These are phyloP conservation scores for Oxycera nigricornis DNA, from an alignment of 2,888 invertebrate genomes.

Conservation along the genomic window DNA sequence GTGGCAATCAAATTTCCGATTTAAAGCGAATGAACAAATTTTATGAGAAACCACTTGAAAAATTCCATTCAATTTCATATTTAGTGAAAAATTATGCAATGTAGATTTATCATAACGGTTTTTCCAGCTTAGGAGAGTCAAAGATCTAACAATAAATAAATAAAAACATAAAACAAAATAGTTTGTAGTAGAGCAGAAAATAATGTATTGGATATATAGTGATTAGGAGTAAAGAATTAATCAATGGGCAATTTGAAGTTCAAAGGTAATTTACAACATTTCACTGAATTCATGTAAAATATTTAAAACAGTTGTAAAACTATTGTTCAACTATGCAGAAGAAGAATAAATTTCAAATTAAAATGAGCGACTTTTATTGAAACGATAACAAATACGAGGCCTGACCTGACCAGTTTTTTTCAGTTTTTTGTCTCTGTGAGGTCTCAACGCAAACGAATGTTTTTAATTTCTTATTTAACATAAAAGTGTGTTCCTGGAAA, in stretches of 20 bases:
- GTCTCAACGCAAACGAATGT: too few species aligned
- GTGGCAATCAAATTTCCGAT: too few species aligned
- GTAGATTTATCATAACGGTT: background rate
- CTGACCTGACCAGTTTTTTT: too few species aligned
- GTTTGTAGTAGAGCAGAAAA: background rate
- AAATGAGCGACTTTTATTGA: too few species aligned
- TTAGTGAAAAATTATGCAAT: background rate
- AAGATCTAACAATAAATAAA: background rate
- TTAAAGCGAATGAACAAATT: background rate
- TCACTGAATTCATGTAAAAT: background rate
- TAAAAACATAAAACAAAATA: background rate
- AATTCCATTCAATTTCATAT: background rate
- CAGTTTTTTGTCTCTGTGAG: too few species aligned
- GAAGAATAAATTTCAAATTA: too few species aligned
- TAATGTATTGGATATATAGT: background rate
- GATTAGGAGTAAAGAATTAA: background rate
- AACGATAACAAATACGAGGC: too few species aligned
- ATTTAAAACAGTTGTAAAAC: background rate
- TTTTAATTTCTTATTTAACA: too few species aligned
- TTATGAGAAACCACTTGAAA: background rate
- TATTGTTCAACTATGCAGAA: too few species aligned
- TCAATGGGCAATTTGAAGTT: background rate
- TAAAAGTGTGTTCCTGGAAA: too few species aligned
- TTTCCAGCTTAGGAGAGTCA: slow-evolving; percentile 18
- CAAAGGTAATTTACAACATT: background rate